Conservation (phyloP, 2,888 invertebrate species). For the Lasius platythorax region DNA sequence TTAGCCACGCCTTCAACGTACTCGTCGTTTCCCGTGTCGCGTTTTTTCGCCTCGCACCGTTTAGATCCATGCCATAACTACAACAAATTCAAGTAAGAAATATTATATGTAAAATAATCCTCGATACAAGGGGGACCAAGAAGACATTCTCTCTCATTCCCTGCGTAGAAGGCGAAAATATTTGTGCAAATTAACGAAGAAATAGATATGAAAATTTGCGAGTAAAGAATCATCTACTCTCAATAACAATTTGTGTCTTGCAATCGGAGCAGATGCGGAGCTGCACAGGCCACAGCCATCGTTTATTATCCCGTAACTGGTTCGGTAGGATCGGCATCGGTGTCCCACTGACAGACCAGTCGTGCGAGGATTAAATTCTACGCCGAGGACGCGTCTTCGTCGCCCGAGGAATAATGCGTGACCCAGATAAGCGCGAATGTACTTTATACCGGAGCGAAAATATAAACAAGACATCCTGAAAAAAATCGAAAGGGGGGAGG, state of each 20-base stretch:
- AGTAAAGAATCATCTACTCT: constrained; percentile 9
- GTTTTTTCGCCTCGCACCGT: constrained; percentile 98
- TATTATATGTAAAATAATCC: constrained; percentile 51
- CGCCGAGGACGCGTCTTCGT: constrained; percentile 53
- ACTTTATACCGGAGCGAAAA: constrained; percentile 63
- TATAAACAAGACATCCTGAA: constrained; percentile 50
- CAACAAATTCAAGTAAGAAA: constrained; percentile 78
- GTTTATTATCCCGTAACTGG: constrained; percentile 44
- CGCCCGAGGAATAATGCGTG: constrained; percentile 65
- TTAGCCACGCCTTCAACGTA: constrained; percentile 99
- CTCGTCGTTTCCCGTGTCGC: constrained; percentile 99
- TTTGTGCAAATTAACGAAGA: not conserved
- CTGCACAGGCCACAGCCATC: constrained; percentile 7
- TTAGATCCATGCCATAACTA: constrained; percentile 98
- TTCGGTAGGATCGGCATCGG: constrained; percentile 13
- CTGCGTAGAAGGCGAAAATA: not conserved
- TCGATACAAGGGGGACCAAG: not conserved
- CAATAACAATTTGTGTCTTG: not conserved
- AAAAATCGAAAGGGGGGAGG: constrained; percentile 6
- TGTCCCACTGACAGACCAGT: constrained; percentile 15
- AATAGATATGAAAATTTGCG: constrained; percentile 8
- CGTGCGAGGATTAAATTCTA: constrained; percentile 59
- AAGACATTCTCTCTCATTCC: not conserved
- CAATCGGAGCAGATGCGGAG: constrained; percentile 13
- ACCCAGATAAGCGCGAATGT: constrained; percentile 68